These are phyloP conservation scores for Trichogramma dendrolimi DNA, from an alignment of 2,888 invertebrate genomes.

Conservation along the genomic window DNA sequence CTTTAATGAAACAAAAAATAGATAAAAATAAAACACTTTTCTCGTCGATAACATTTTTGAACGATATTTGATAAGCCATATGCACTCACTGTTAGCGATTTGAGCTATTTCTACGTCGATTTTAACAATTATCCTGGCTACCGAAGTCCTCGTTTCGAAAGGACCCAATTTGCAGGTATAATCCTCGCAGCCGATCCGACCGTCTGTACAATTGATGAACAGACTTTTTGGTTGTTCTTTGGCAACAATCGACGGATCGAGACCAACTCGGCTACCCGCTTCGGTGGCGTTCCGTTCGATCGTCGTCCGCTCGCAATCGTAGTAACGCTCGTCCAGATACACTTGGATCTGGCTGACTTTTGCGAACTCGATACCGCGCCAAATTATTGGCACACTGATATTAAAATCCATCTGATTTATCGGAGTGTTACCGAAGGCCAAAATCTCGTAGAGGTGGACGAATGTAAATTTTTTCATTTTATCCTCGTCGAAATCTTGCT, in stretches of 20 bases:
- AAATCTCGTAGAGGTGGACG: constrained; percentile 42
- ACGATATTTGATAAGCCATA: no score
- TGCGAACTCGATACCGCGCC: constrained; percentile 31
- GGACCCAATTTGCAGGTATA: constrained; percentile 47
- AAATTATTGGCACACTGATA: constrained; percentile 44
- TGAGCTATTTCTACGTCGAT: background rate
- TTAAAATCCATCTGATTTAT: constrained; percentile 44
- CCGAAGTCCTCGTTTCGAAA: constrained; percentile 28
- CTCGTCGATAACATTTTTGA: no score
- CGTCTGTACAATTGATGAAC: constrained; percentile 47
- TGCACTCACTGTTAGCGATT: no score
- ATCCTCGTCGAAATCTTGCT: constrained; percentile 34
- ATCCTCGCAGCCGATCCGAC: constrained; percentile 41
- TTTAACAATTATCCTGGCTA: constrained; percentile 2
- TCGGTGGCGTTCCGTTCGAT: background rate
- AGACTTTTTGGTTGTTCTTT: constrained; percentile 26
- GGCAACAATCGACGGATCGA: background rate
- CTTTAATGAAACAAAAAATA: no score
- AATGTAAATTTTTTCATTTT: constrained; percentile 41
- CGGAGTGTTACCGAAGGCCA: constrained; percentile 50
- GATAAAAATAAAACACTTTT: no score
- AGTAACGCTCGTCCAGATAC: constrained; percentile 29
- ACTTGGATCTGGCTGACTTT: constrained; percentile 32
- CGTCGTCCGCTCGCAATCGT: background rate
- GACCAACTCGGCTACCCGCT: background rate